Base-by-base conservation (phyloP, 92 coral and sea anemone genomes). In the Pocillopora meandrina region DNA sequence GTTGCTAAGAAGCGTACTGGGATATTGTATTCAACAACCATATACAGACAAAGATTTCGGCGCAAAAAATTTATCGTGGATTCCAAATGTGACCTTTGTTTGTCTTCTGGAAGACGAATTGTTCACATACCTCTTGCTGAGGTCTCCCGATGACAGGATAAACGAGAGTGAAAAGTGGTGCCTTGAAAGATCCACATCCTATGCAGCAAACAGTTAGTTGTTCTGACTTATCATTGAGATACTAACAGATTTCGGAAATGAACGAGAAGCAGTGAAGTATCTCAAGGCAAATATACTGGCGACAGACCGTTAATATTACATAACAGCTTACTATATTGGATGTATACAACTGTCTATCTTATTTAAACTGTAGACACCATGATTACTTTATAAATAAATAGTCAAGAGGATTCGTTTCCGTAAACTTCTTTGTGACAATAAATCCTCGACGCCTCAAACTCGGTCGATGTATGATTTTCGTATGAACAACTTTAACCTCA, bases 201-300 rank as follows among this genome's bases (percentile, higher is more conserved):
- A 19, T 13, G 9, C 14, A 0, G 72, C 64, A 71, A 42, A 9
- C 21, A 56, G 12, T 56, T 58, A 59, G 74, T 10, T 58, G 17
- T 81, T 34, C 36, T 1, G 36, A 58, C 72, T 49, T 33, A 10
- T 81, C 21, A 19, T 56, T 59, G 60, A 59, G 85, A 60, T 58
- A 33, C 31, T 71, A 81, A 81, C 77, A 26, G 85, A 60, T 71
- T 80, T 80, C 84, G 84, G 84, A 70, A 80, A 68, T 71, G 3
- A 18, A n/a, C 52, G 18, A n/a, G 66, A 16, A 19, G 12, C 49
- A 5, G 49, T 5, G 31, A 20, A 10, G 26, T 2, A 19, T 9
- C 61, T 71, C 77, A 81, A 16, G 60, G 60, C 59, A 59, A 71
- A 81, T 75, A 81, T 60, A 34, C n/a, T 57, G 23, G 12, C 13